Evolutionary conservation across 2,888 invertebrate species (phyloP).

Genomic region (Nezara viridula): DNA sequence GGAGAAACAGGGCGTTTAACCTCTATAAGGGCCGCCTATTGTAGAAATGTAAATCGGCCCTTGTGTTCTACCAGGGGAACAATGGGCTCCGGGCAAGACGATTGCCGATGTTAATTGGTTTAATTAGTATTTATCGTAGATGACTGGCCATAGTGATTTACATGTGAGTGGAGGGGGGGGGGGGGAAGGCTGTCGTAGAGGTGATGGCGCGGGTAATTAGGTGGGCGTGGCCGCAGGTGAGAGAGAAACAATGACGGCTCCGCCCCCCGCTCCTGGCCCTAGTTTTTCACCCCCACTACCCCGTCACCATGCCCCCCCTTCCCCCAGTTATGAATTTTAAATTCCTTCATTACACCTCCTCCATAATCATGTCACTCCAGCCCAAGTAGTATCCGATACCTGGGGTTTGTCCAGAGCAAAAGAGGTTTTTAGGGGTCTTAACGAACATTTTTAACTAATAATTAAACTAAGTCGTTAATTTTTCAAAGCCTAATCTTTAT

Average conservation of each 20-base stretch:
- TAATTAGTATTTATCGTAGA: constrained; percentile 48
- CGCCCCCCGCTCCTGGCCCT: not conserved
- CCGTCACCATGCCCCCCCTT: not conserved
- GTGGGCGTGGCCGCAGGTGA: constrained; percentile 46
- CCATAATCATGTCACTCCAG: not conserved
- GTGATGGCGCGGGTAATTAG: constrained; percentile 48
- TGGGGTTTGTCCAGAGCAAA: not conserved
- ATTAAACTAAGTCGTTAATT: no score
- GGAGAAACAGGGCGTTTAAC: constrained; percentile 23
- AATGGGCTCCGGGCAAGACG: not conserved
- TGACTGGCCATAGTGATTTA: constrained; percentile 44
- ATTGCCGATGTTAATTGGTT: constrained; percentile 42
- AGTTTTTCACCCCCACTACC: constrained; percentile 26
- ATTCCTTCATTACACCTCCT: constrained; percentile 10
- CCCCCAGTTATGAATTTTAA: not conserved
- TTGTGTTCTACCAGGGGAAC: constrained; percentile 29
- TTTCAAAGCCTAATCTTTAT: no score
- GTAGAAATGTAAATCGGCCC: constrained; percentile 44
- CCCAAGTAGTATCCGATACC: not conserved
- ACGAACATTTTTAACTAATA: no score
- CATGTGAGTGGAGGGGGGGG: not conserved
- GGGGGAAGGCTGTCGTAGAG: not conserved
- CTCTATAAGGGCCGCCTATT: constrained; percentile 37
- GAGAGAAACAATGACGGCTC: constrained; percentile 45
- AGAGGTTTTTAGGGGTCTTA: no score